Base-by-base conservation (phyloP, 2,888 invertebrate species). In the Physocephala rufipes region DNA sequence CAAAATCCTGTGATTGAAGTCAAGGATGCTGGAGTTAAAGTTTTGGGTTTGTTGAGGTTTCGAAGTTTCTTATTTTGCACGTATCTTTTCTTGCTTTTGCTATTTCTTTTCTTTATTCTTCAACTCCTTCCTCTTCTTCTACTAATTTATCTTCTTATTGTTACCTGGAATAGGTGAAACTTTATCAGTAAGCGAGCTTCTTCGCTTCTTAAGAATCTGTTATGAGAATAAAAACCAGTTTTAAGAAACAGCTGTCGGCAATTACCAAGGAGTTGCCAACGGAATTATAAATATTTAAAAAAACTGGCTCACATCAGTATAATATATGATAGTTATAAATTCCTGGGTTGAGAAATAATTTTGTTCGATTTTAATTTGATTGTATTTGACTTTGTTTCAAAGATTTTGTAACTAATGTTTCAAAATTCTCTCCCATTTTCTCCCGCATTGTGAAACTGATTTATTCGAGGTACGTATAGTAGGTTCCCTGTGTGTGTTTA, bases 81-180 rank as follows among this genome's bases (percentile, higher is more conserved):
- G 9, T 7, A 36, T 7, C 9, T 36, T 36, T 36, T 36, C 36
- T n/a, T 36, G 36, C 36, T 36, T 4, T 9, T 36, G 36, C 4
- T 36, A 4, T n/a, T 21, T 62, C 45, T 67, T 45, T 19, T 49
- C 51, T 9, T 63, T 63, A 12, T 59, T n/a, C 30, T 47, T 26
- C 16, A n/a, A n/a, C n/a, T n/a, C n/a, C n/a, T n/a, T n/a, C n/a
- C n/a, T n/a, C n/a, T n/a, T n/a, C n/a, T n/a, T n/a, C n/a, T n/a
- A n/a, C n/a, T n/a, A n/a, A n/a, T n/a, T n/a, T n/a, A n/a, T n/a
- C n/a, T n/a, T n/a, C n/a, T n/a, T n/a, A n/a, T 28, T 55, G 19
- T n/a, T 21, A 21, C 19, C 66, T 21, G 61, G 68, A 61, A 49
- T 62, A 68, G 51, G 51, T 51, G 62, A 49, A 68, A 68, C 62